Percentiles rank a stretch among this genome's conserved stretches.
Evolutionary conservation across 2,113 vertebrate species (phyloP).

Genomic region (Promerops cafer): DNA sequence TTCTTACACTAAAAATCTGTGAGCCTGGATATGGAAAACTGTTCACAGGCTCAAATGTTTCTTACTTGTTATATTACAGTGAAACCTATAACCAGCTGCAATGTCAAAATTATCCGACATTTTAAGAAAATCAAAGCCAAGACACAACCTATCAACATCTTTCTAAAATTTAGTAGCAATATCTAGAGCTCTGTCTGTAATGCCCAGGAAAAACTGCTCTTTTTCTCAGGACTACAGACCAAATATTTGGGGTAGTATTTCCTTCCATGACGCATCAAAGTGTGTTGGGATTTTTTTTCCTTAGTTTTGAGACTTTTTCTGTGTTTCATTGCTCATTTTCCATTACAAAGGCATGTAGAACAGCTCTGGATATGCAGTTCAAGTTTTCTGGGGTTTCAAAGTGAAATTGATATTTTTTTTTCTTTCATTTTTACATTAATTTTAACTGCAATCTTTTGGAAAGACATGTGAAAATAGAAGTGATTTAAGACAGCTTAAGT

Average conservation of each 20-base stretch:
- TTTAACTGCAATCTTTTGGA: not conserved
- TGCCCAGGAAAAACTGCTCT: not conserved
- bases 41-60: not conserved
- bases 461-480: not conserved
- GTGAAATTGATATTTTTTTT: not conserved
- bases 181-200: accelerated
- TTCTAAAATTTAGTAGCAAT: not conserved
- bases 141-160: accelerated
- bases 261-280: accelerated
- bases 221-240: not conserved
- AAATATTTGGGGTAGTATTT: not conserved
- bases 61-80: not conserved
- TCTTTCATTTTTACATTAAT: not conserved
- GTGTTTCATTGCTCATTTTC: not conserved
- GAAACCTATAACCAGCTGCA: not conserved
- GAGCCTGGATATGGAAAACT: not conserved
- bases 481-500: not conserved
- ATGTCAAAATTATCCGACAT: not conserved
- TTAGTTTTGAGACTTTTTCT: not conserved
- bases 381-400: not conserved
- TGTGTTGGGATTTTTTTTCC: not conserved
- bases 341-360: not conserved
- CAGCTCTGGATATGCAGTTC: not conserved
- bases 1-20: not conserved
- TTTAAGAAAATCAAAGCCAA: not conserved